Conservation (phyloP, 2,888 invertebrate species). For the Drosophila testacea region DNA sequence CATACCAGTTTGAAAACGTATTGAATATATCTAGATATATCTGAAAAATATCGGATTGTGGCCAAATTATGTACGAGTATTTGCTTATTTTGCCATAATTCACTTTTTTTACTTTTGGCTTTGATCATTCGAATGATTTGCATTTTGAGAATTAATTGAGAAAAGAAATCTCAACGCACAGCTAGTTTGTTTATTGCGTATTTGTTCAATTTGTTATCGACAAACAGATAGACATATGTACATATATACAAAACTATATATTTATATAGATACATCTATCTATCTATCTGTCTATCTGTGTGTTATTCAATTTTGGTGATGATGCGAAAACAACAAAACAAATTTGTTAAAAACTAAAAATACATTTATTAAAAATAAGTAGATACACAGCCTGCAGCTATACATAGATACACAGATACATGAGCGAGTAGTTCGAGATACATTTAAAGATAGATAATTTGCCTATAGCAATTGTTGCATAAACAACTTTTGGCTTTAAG, state of each 20-base stretch:
- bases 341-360: slow-evolving; percentile 67
- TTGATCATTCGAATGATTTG: slow-evolving; percentile 61
- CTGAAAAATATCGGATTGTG: neutral
- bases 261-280: slow-evolving; percentile 22
- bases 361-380: slow-evolving; percentile 57
- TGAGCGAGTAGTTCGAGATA: slow-evolving; percentile 22
- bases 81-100: slow-evolving; percentile 38
- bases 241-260: slow-evolving; percentile 17
- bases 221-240: slow-evolving; percentile 13
- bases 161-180: slow-evolving; percentile 18
- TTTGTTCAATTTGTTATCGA: slow-evolving; percentile 51
- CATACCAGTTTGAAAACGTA: neutral
- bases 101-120: slow-evolving; percentile 24
- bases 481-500: slow-evolving; percentile 56
- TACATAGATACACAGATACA: slow-evolving; percentile 27
- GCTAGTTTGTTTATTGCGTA: slow-evolving; percentile 58
- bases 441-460: slow-evolving; percentile 35
- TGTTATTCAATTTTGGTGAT: slow-evolving; percentile 53
- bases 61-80: slow-evolving; percentile 10
- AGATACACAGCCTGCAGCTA: slow-evolving; percentile 46
- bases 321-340: slow-evolving; percentile 63
- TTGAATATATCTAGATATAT: slow-evolving; percentile 3
- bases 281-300: slow-evolving; percentile 14
- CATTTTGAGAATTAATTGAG: slow-evolving; percentile 49
- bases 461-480: slow-evolving; percentile 53